phyloP scores from a whole-genome alignment of 2,888 invertebrate species.

The Acheta domesticus region DNA sequence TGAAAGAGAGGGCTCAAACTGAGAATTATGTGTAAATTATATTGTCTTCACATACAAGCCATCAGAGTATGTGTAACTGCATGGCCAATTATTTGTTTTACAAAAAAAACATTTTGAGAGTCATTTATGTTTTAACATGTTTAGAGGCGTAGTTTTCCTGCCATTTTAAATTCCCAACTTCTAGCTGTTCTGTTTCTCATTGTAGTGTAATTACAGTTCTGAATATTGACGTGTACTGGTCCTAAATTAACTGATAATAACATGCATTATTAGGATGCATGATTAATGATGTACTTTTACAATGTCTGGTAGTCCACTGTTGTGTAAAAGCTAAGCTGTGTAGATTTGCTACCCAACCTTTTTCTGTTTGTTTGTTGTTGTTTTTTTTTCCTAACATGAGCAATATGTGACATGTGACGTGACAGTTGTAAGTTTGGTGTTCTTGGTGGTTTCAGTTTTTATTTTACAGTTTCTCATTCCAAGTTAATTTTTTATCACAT shows the following conservation, averaged over 20 bases:
- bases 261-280: not conserved
- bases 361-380: too few species aligned
- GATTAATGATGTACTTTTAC: not conserved
- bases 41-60: too few species aligned
- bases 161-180: not conserved
- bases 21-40: too few species aligned
- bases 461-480: slow-evolving; percentile 3
- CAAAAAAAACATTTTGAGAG: too few species aligned
- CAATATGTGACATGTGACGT: not conserved
- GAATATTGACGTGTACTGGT: not conserved
- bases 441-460: not conserved
- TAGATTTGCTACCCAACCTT: not conserved
- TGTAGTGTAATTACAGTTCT: not conserved
- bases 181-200: not conserved
- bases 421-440: not conserved
- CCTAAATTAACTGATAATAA: not conserved
- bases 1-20: too few species aligned
- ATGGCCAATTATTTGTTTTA: too few species aligned
- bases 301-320: not conserved
- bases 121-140: too few species aligned
- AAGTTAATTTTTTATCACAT: slow-evolving; percentile 12
- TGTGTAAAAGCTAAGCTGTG: slow-evolving; percentile 18
- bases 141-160: not conserved
- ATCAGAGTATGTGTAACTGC: too few species aligned
- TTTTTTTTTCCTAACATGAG: not conserved